Evolutionary conservation across 2,888 invertebrate genomes (phyloP), one percentile per base, ranked within the genome.

Genomic region (Spodoptera littoralis): DNA sequence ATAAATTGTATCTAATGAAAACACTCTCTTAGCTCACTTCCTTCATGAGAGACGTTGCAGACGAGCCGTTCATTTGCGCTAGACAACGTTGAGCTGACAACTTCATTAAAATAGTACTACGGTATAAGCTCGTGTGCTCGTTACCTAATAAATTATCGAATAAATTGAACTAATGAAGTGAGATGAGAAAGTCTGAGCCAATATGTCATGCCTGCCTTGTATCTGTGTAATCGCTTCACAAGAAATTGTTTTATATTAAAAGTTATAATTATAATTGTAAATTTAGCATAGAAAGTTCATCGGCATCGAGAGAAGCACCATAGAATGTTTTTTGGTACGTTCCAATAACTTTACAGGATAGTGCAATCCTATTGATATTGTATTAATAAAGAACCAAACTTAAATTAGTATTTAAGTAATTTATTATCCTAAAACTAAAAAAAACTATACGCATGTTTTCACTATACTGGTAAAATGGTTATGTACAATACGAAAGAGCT

Each of bases 391-490:
- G 95, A 95, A 95, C 95, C 95, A 95, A 95, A 94, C 91, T 93
- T 93, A 91, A 92, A 88, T 92, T 95, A 95, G 95, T 88, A 91
- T 92, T 92, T 94, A 94, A 94, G 94, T 95, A 95, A 95, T 95
- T 95, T 94, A 95, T 94, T 95, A 94, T 94, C 95, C 94, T 94
- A 93, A 93, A 94, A 93, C 91, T 90, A 90, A 89, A 89, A 93
- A 93, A 93, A 93, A 93, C 94, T 95, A 94, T 95, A 95, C 92
- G 95, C 95, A 95, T 95, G 95, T 95, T 95, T 95, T 94, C 94
- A 95, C 94, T 94, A 93, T 95, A 94, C 93, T 93, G 93, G 93
- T 93, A 93, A 93, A 93, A 93, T 92, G 94, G 93, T 94, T 94
- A 94, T 94, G 93, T 94, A 95, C 92, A 93, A 94, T 94, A 93